phyloP scores from a whole-genome alignment of 2,888 invertebrate species.

The Dorcus parallelipipedus region DNA sequence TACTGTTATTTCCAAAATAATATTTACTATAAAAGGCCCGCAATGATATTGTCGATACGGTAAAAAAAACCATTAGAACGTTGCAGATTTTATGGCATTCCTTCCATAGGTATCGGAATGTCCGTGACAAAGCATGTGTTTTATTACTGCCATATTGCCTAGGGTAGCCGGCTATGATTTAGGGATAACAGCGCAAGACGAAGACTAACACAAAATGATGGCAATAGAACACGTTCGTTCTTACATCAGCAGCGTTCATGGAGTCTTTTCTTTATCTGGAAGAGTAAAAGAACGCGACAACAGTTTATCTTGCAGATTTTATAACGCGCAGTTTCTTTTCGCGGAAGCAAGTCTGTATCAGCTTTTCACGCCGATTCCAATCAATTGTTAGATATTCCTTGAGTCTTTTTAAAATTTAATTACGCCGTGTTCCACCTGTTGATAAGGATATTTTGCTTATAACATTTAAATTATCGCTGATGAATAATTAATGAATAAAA shows the following conservation, averaged over 20 bases:
- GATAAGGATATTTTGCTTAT: too few relatives aligned
- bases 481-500: too few relatives aligned
- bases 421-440: too few relatives aligned
- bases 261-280: slow-evolving; percentile 5
- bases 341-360: too few relatives aligned
- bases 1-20: too few relatives aligned
- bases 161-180: slow-evolving; percentile 26
- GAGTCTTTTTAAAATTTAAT: too few relatives aligned
- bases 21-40: not conserved
- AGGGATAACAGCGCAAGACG: slow-evolving; percentile 34
- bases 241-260: not conserved
- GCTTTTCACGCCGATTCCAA: too few relatives aligned
- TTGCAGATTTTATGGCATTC: slow-evolving; percentile 5
- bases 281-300: slow-evolving; percentile 6
- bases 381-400: too few relatives aligned
- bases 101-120: slow-evolving; percentile 22
- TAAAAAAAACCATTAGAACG: slow-evolving; percentile 1
- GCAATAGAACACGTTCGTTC: slow-evolving; percentile 40
- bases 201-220: slow-evolving; percentile 35
- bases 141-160: slow-evolving; percentile 7
- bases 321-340: too few relatives aligned
- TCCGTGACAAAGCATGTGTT: slow-evolving; percentile 8
- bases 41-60: not conserved
- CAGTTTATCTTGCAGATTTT: slow-evolving; percentile 10
- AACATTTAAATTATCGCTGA: too few relatives aligned